These are phyloP conservation scores for Zaprionus gabonicus DNA, from an alignment of 1,140 invertebrate species.

Conservation along the genomic window DNA sequence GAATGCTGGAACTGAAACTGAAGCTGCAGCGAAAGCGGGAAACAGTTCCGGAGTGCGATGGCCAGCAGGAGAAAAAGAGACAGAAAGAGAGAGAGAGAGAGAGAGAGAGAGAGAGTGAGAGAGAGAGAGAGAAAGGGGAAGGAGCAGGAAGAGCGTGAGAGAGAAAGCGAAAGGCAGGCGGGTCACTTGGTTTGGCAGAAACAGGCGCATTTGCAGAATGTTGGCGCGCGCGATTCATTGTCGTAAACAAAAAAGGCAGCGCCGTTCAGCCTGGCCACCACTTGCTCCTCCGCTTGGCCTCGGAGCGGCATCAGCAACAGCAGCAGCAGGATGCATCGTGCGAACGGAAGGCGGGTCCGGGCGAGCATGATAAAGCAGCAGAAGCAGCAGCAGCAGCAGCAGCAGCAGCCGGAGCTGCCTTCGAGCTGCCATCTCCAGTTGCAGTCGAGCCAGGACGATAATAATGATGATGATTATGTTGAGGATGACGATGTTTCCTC, in stretches of 20 bases:
- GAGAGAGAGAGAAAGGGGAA: not conserved
- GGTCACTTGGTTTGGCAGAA: conserved; percentile 26
- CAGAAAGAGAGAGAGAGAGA: not conserved
- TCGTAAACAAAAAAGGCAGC: conserved; percentile 73
- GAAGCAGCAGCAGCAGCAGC: not conserved
- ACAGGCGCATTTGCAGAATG: conserved; percentile 58
- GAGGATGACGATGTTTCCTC: not conserved
- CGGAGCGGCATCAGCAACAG: not conserved
- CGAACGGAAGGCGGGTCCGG: conserved; percentile 55
- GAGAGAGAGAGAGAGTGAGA: not conserved
- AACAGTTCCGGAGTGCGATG: not conserved
- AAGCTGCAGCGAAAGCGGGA: conserved; percentile 12
- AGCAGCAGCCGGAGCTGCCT: not conserved
- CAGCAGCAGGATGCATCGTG: conserved; percentile 55
- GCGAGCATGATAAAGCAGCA: conserved; percentile 25
- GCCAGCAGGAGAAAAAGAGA: not conserved
- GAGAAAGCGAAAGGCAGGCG: conserved; percentile 8
- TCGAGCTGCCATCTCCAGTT: conserved; percentile 31
- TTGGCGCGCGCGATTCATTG: conserved; percentile 51
- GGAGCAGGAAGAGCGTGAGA: not conserved
- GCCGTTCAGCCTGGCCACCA: conserved; percentile 3
- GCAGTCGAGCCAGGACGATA: conserved; percentile 2
- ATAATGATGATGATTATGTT: conserved; percentile 6
- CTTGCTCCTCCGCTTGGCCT: not conserved
- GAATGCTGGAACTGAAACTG: conserved; percentile 41